Base-by-base conservation (phyloP, 1,140 invertebrate species). In the Panagrolaimus sp. region DNA sequence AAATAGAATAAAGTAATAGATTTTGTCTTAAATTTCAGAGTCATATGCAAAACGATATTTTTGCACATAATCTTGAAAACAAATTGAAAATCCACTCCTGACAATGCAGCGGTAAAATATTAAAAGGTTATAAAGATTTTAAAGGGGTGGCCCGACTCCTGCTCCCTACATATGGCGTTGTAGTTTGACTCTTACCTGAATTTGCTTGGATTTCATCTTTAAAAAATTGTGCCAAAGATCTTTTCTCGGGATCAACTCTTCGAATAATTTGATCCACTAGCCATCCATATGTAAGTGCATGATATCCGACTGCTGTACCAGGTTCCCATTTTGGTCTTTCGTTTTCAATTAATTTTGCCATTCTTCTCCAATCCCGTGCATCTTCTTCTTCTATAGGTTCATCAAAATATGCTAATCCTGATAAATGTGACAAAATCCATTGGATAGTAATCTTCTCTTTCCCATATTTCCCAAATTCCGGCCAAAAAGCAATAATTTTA, bases 381-480 rank as follows among this genome's bases (percentile, higher is more conserved):
- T 61, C 61, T 63, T 78, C 77, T 11, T 67, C 65, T 20, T 64
- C 67, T 20, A 78, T 72, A 38, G 66, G 62, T 1, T 46, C 66
- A 23, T 78, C 77, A 23, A 78, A 61, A 46, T 69, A 78, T 5
- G 72, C 66, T 16, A 78, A 53, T 48, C 76, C 77, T 45, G 77
- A 64, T 78, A 82, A 77, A 70, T 86, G 85, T 61, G 78, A 81
- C 1, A 86, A 20, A 4, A 85, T 67, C 72, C 78, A 77, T 16
- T 83, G 78, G 3, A 86, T 76, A 14, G 85, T 86, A 5, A 85
- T 78, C 25, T 78, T 79, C 23, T 79, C 78, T 73, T 85, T 85
- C 1, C 82, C 83, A 51, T 85, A 73, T n/a, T 77, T 63, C n/a
- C 69, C 83, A 79, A 86, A 86, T 57, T 83, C 83, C n/a, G 85